A percentile compares a stretch with the other conserved stretches of the same genome.
Evolutionary conservation across 2,888 invertebrate genomes (phyloP).

Genomic region (Acronicta psi): DNA sequence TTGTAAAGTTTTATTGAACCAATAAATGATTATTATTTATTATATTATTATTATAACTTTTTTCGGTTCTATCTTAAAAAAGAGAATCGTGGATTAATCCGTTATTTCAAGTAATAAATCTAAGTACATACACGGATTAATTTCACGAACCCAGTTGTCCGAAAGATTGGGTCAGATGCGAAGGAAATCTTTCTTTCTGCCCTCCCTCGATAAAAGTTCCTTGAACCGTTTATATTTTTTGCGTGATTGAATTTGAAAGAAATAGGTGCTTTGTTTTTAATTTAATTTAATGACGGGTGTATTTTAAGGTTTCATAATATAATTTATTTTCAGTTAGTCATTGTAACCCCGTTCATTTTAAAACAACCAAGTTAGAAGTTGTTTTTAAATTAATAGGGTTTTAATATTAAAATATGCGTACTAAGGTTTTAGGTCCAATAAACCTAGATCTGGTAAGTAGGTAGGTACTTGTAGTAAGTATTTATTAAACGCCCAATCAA

Average conservation of each 20-base stretch:
- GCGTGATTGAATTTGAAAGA: slow-evolving; percentile 54
- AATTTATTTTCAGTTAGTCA: background rate
- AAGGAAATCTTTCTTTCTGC: slow-evolving; percentile 52
- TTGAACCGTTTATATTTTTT: slow-evolving; percentile 55
- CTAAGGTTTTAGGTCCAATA: too few species aligned
- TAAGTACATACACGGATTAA: slow-evolving; percentile 43
- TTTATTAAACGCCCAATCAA: slow-evolving; percentile 1
- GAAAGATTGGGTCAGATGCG: slow-evolving; percentile 43
- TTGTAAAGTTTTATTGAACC: too few species aligned
- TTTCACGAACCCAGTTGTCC: slow-evolving; percentile 45
- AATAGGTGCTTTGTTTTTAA: slow-evolving; percentile 31
- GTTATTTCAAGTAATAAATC: slow-evolving; percentile 39
- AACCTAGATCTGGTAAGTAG: too few species aligned
- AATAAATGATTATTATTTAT: too few species aligned
- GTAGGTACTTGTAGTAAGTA: background rate
- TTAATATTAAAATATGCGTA: too few species aligned
- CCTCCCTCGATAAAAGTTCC: slow-evolving; percentile 46
- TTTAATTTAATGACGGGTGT: too few species aligned
- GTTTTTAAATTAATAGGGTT: too few species aligned
- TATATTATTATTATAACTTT: too few species aligned
- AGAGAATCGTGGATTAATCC: slow-evolving; percentile 33
- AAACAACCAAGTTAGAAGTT: too few species aligned
- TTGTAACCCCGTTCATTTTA: too few species aligned
- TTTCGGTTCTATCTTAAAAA: slow-evolving; percentile 3
- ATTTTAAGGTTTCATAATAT: too few species aligned